Evolutionary conservation across 1,140 invertebrate genomes (phyloP), one percentile per base, ranked within the genome.

Genomic region (Bombus balteatus): DNA sequence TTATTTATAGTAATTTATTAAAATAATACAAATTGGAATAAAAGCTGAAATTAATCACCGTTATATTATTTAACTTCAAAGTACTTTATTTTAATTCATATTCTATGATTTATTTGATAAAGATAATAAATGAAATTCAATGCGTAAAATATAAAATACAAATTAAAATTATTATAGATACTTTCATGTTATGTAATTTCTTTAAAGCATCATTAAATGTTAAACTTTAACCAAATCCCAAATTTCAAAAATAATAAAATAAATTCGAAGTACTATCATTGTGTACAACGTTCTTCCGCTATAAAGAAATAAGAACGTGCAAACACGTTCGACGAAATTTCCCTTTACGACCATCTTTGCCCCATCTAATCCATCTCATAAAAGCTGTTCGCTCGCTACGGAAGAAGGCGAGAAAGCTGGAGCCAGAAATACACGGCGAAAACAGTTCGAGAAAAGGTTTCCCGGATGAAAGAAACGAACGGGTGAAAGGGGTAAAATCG

Each of bases 261-360:
- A 41, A 41, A 71, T 18, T 72, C 70, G 1, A 39, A 9, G 12
- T 18, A 25, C 9, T 28, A 12, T 22, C 18, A 18, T 59, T 10
- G 34, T n/a, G n/a, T 15, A 3, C 39, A 1, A 37, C 1, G 13
- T 73, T 73, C 57, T 15, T 28, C 73, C 39, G 13, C 18, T 12
- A 1, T n/a, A 12, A 37, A 32, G 10, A 12, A 28, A 59, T 72
- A 22, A 73, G 34, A 88, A 77, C 39, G 72, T 41, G 43, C 73
- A 81, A 88, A 85, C 65, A 88, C 79, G 68, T 79, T 81, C 83
- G 53, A 74, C 83, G 65, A 85, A 88, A 88, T 89, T 86, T 88
- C 87, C 88, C 83, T 88, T 89, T 86, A 86, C 83, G 73, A 71
- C 66, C 74, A 82, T 88, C 83, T 81, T 79, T 86, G 75, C 87